Evolutionary conservation across 2,888 invertebrate species (phyloP).

Genomic region (Aspidiotus rigidus): DNA sequence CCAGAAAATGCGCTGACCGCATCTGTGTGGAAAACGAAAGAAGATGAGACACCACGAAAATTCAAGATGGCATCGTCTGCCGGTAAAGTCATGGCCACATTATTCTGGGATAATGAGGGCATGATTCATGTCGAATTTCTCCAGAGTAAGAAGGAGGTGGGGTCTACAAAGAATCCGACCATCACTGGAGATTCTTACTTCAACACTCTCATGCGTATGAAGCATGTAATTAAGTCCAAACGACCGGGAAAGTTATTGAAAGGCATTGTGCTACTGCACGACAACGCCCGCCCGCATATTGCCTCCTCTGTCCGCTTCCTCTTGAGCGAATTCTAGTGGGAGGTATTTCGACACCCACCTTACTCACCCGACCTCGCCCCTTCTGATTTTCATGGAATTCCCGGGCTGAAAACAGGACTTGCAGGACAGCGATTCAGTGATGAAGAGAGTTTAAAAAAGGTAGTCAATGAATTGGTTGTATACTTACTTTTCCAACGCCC

Average conservation of each 20-base stretch:
- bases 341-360: neutral
- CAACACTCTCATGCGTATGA: neutral
- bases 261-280: neutral
- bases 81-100: slow-evolving; percentile 40
- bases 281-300: neutral
- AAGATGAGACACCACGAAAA: slow-evolving; percentile 39
- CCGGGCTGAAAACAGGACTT: neutral
- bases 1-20: too few relatives aligned
- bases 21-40: slow-evolving; percentile 18
- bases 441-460: neutral
- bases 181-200: neutral
- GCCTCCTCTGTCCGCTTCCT: neutral
- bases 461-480: too few relatives aligned
- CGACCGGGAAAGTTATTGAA: neutral
- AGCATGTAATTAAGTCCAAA: neutral
- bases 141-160: neutral
- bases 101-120: slow-evolving; percentile 40
- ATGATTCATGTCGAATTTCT: neutral
- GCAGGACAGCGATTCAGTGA: neutral
- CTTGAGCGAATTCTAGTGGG: slow-evolving; percentile 3
- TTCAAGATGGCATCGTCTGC: slow-evolving; percentile 38
- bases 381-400: neutral
- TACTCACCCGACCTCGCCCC: slow-evolving; percentile 5
- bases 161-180: neutral
- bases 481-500: too few relatives aligned